Evolutionary conservation across 2,113 vertebrate species (phyloP).

Genomic region (Rafetus swinhoei): DNA sequence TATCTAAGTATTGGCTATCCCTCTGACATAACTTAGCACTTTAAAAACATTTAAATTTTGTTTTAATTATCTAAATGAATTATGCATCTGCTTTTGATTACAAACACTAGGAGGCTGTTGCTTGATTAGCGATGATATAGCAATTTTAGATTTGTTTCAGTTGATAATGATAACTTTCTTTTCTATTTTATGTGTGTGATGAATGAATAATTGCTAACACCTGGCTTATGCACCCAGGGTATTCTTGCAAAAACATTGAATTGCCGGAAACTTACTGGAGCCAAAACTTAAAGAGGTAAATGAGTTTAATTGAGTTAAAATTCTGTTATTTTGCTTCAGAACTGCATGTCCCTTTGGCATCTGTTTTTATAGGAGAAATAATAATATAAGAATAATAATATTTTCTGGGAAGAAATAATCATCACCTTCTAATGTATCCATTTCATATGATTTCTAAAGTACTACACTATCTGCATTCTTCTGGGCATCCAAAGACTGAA

Average conservation of each 20-base stretch:
- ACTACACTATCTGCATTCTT: not conserved
- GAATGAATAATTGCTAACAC: slow-evolving; percentile 50
- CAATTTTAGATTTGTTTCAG: slow-evolving; percentile 58
- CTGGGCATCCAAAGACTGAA: not conserved
- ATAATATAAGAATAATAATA: not conserved
- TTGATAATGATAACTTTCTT: slow-evolving; percentile 45
- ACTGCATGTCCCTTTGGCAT: not conserved
- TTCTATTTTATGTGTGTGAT: slow-evolving; percentile 40
- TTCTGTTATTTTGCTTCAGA: not conserved
- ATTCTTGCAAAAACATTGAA: slow-evolving; percentile 18
- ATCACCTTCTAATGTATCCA: not conserved
- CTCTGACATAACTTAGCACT: not conserved
- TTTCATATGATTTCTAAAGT: not conserved
- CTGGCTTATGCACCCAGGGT: slow-evolving; percentile 2
- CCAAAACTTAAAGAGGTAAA: not conserved
- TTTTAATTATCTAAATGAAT: slow-evolving; percentile 56
- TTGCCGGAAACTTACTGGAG: not conserved
- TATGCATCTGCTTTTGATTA: slow-evolving; percentile 58
- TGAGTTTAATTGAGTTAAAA: not conserved
- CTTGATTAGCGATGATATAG: slow-evolving; percentile 40
- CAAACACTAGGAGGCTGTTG: slow-evolving; percentile 13
- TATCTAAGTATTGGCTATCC: not conserved
- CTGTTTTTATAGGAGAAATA: not conserved
- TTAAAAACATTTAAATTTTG: slow-evolving; percentile 16
- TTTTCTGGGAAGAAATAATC: not conserved